Evolutionary conservation across 2,113 vertebrate genomes (phyloP).

Genomic region (Caretta caretta): DNA sequence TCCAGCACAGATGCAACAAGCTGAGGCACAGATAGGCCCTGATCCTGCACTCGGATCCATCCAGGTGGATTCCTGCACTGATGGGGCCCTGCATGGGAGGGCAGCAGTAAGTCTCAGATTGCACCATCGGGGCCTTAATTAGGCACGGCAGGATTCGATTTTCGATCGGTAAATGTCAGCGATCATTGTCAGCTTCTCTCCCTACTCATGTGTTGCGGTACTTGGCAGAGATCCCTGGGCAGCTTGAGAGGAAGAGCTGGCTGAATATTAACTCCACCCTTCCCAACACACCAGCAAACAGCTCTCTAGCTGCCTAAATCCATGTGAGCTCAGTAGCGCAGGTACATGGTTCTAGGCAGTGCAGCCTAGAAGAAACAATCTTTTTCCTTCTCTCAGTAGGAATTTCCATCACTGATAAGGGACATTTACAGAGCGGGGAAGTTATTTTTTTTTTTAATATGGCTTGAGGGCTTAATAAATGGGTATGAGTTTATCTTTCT

Average conservation of each 20-base stretch:
- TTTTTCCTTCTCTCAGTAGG: neutral
- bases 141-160: neutral
- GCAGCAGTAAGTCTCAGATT: neutral
- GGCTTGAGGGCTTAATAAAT: neutral
- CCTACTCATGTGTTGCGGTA: neutral
- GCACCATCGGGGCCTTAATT: neutral
- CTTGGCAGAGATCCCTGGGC: neutral
- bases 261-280: neutral
- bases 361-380: too few species aligned
- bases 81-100: neutral
- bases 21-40: neutral
- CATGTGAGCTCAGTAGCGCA: too few species aligned
- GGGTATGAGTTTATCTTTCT: neutral
- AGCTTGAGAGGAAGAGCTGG: neutral
- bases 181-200: neutral
- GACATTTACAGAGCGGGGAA: neutral
- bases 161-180: neutral
- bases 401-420: neutral
- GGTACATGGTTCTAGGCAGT: neutral
- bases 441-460: neutral
- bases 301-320: neutral
- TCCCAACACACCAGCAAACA: neutral
- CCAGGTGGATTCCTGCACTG: neutral
- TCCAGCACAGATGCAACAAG: neutral
- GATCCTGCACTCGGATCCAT: neutral